Evolutionary conservation across 1,140 invertebrate species (phyloP).

Genomic region (Temnothorax longispinosus): DNA sequence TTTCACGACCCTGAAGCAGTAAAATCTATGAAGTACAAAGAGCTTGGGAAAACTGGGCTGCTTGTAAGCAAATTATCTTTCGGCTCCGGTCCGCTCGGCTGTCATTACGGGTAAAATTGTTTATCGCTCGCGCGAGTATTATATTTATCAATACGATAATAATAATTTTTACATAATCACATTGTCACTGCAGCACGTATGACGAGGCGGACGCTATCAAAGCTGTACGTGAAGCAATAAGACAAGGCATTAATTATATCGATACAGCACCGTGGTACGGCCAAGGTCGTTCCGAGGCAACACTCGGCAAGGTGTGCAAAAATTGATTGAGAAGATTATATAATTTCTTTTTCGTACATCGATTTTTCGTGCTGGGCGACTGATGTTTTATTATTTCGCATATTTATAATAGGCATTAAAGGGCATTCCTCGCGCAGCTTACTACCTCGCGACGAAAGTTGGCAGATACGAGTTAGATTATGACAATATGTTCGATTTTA

Average conservation of each 20-base stretch:
- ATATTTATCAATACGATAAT: not conserved
- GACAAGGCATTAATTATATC: conserved; percentile 95
- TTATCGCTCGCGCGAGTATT: not conserved
- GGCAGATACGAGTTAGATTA: conserved; percentile 92
- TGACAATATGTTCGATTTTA: conserved; percentile 95
- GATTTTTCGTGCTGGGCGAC: too few relatives aligned
- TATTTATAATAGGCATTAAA: conserved; percentile 89
- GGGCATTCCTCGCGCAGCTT: conserved; percentile 92
- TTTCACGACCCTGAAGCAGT: conserved; percentile 87
- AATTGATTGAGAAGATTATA: conserved; percentile 13
- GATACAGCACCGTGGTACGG: conserved; percentile 97
- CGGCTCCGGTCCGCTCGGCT: conserved; percentile 85
- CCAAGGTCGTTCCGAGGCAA: conserved; percentile 92
- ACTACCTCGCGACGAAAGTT: conserved; percentile 97
- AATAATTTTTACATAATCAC: conserved; percentile 1
- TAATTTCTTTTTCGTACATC: not conserved
- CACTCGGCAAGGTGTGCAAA: conserved; percentile 93
- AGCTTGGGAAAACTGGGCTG: conserved; percentile 87
- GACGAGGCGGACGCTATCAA: conserved; percentile 89
- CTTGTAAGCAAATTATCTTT: conserved; percentile 87
- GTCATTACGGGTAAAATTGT: conserved; percentile 82
- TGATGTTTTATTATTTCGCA: not conserved
- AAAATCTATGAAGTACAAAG: conserved; percentile 86
- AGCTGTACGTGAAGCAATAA: conserved; percentile 90
- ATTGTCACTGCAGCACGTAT: conserved; percentile 84